Evolutionary conservation across 2,888 invertebrate genomes (phyloP).

Genomic region (Euclidia mi): DNA sequence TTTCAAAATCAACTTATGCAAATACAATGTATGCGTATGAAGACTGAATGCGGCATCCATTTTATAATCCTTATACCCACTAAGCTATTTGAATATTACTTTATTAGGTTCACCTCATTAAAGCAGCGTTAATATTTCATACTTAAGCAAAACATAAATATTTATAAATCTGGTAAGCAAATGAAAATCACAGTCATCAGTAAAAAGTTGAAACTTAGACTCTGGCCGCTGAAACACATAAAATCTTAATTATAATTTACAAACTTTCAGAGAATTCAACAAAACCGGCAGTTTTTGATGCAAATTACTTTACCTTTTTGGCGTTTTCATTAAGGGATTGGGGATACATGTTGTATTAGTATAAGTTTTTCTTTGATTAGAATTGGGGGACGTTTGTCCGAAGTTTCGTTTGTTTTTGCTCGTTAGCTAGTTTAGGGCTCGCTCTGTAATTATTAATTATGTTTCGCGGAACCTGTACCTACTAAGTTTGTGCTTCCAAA

Average conservation of each 20-base stretch:
- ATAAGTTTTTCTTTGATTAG: slow-evolving; percentile 62
- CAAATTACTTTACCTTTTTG: slow-evolving; percentile 77
- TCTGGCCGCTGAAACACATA: slow-evolving; percentile 67
- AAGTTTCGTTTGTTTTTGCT: slow-evolving; percentile 39
- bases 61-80: too few species aligned
- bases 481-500: background rate
- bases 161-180: slow-evolving; percentile 40
- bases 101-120: slow-evolving; percentile 5
- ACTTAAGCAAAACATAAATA: slow-evolving; percentile 38
- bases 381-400: slow-evolving; percentile 34
- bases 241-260: slow-evolving; percentile 82
- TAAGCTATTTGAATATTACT: background rate
- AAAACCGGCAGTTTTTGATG: slow-evolving; percentile 75
- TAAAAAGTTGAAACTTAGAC: slow-evolving; percentile 61
- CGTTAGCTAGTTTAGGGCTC: slow-evolving; percentile 23
- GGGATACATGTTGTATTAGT: slow-evolving; percentile 67
- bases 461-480: background rate
- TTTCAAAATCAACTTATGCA: too few species aligned
- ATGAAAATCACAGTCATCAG: slow-evolving; percentile 33
- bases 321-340: slow-evolving; percentile 75
- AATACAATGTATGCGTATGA: too few species aligned
- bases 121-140: slow-evolving; percentile 7
- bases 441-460: slow-evolving; percentile 15
- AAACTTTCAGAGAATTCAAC: slow-evolving; percentile 66
- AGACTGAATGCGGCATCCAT: too few species aligned